Evolutionary conservation across 1,140 invertebrate species (phyloP).

Genomic region (Mycetomoellerius zeteki): DNA sequence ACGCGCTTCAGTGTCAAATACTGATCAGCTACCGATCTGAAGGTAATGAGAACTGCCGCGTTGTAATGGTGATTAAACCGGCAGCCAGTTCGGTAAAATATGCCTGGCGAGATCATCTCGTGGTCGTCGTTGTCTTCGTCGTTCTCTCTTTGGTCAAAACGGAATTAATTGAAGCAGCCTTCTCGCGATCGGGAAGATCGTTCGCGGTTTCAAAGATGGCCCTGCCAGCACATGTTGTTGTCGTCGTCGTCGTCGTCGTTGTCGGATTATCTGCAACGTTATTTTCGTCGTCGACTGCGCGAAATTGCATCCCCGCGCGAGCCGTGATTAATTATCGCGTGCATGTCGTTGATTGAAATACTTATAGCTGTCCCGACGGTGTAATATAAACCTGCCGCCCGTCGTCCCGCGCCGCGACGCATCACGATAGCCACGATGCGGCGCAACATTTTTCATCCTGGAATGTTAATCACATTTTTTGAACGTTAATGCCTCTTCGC

Average conservation of each 20-base stretch:
- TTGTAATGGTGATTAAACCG: conserved; percentile 41
- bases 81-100: conserved; percentile 14
- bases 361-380: conserved; percentile 61
- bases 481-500: neutral
- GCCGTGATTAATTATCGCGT: conserved; percentile 63
- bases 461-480: conserved; percentile 57
- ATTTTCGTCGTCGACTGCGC: conserved; percentile 57
- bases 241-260: conserved; percentile 13
- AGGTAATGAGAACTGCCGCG: conserved; percentile 33
- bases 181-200: conserved; percentile 34
- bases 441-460: conserved; percentile 45
- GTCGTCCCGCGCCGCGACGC: neutral
- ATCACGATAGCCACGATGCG: conserved; percentile 35
- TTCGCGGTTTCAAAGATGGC: neutral
- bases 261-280: conserved; percentile 50
- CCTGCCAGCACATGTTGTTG: conserved; percentile 1
- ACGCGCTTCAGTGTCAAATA: conserved; percentile 60
- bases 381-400: conserved; percentile 47
- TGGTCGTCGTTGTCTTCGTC: neutral
- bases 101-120: conserved; percentile 19
- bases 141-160: neutral
- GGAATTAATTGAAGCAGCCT: conserved; percentile 64
- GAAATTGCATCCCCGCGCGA: conserved; percentile 55
- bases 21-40: conserved; percentile 56
- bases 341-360: conserved; percentile 63